Base-by-base conservation (phyloP, 2,113 vertebrate species). In the Malurus melanocephalus region DNA sequence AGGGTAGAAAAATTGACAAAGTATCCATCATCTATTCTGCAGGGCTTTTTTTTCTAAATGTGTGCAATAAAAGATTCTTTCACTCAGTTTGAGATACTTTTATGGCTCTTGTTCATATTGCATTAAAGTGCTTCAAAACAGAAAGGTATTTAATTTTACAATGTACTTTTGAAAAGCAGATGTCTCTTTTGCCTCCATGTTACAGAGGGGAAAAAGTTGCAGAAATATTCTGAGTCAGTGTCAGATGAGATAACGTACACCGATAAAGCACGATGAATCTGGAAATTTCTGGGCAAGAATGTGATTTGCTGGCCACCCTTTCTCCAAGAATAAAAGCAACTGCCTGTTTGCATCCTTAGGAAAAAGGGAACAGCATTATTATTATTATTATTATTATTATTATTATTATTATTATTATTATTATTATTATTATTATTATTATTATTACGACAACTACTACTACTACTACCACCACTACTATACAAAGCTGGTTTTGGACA, bases 51-150 rank as follows among this genome's bases (percentile, higher is more conserved):
- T 61, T 13, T 43, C 67, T 49, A 85, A 91, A 84, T 10, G 7
- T 7, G 1, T 26, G 23, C 48, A 77, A 48, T 42, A 88, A 73
- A 93, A 83, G 7, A 67, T 12, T 56, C 55, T 45, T 59, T 61
- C 28, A 51, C 62, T 87, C 52, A 56, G 49, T 21, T 40, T 55
- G 30, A 74, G 53, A 53, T 59, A 57, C 46, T 87, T 93, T 85
- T 85, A 73, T 76, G 61, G 55, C 24, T 86, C 42, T 42, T 60
- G 45, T 80, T 78, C 77, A 78, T 72, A 84, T 61, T 64, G 65
- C 45, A 67, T 80, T 78, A 71, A 88, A 91, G 65, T 74, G 53
- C 32, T 91, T 87, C 79, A 80, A 57, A 93, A 80, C n/a, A 59
- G 71, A 26, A 68, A 49, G 21, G 10, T 73, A 90, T 75, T 89